phyloP scores from a whole-genome alignment of 1,140 invertebrate genomes.

The Brachionus asplanchnoidis region DNA sequence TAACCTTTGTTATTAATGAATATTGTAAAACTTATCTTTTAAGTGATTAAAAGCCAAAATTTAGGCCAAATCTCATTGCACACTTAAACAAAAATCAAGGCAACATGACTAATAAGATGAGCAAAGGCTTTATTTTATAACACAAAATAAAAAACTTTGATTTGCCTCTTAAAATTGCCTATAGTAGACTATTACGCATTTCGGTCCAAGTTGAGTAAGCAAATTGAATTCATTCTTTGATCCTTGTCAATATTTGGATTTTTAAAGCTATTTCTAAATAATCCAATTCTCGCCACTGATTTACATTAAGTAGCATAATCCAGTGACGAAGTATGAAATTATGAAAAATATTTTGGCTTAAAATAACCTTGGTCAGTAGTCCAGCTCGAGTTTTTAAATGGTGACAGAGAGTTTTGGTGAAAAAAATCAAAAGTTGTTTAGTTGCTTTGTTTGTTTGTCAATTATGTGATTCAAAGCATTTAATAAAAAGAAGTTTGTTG shows the following conservation, averaged over 20 bases:
- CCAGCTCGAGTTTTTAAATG: background rate
- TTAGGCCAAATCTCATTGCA: background rate
- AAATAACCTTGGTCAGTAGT: background rate
- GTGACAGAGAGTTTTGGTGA: background rate
- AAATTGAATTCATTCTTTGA: background rate
- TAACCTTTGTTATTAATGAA: background rate
- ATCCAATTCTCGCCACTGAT: background rate
- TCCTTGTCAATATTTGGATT: background rate
- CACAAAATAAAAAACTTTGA: background rate
- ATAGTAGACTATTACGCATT: background rate
- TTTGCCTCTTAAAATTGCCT: background rate
- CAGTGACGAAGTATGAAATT: background rate
- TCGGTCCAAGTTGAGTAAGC: background rate
- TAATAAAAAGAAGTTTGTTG: background rate
- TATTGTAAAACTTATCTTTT: background rate
- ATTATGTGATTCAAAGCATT: background rate
- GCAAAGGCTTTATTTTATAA: background rate
- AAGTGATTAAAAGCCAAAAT: background rate
- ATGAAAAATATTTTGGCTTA: background rate
- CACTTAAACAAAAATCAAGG: constrained; percentile 5
- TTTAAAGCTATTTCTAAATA: background rate
- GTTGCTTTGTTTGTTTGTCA: background rate
- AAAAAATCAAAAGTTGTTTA: background rate
- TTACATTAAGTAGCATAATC: background rate
- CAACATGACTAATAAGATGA: background rate